These are phyloP conservation scores for Miniopterus natalensis DNA, from an alignment of 2,113 vertebrate species.

Conservation along the genomic window DNA sequence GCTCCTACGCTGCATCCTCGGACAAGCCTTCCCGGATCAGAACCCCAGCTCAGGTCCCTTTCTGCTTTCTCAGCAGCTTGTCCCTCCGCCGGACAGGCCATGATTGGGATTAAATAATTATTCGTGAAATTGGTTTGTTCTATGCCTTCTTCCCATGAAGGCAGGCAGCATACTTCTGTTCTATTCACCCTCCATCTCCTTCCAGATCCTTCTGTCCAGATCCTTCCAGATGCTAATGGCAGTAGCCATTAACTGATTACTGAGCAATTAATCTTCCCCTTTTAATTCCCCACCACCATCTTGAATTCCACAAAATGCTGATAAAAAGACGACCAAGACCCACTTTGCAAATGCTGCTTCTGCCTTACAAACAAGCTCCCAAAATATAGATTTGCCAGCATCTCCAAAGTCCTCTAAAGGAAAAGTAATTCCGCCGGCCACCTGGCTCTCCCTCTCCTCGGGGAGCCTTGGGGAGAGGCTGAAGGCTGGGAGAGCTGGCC, in stretches of 20 bases:
- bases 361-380: constrained; percentile 24
- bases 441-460: constrained; percentile 32
- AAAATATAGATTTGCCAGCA: background rate
- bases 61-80: background rate
- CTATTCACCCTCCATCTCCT: background rate
- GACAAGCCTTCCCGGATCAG: background rate
- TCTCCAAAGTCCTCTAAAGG: background rate
- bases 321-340: background rate
- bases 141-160: background rate
- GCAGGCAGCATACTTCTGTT: background rate
- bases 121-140: background rate
- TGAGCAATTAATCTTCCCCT: background rate
- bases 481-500: background rate
- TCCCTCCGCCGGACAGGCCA: background rate
- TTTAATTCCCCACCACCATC: background rate
- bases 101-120: background rate
- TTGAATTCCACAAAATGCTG: constrained; percentile 25
- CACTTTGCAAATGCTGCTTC: background rate
- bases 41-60: background rate
- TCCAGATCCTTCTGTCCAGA: background rate
- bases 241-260: background rate
- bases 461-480: constrained; percentile 22
- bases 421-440: background rate
- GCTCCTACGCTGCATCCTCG: background rate
- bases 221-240: background rate